Conservation (phyloP, 2,888 invertebrate species). For the Pheosia tremula region DNA sequence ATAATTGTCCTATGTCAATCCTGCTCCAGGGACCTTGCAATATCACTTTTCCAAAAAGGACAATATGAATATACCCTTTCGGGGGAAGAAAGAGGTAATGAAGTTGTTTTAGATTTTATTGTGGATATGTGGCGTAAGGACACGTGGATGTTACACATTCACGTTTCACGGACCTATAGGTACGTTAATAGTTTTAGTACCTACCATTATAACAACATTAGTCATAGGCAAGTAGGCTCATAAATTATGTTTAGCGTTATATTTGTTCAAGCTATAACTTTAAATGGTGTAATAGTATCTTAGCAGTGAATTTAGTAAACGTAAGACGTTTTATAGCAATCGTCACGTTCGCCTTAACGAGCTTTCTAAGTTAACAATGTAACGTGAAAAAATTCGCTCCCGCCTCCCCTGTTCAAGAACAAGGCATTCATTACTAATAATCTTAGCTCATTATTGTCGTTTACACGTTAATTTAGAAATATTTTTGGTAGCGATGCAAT, state of each 20-base stretch:
- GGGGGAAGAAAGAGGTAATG: background rate
- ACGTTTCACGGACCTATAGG: too few relatives aligned
- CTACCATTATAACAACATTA: too few relatives aligned
- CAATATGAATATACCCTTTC: conserved; percentile 31
- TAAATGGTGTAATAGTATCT: background rate
- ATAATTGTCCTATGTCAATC: conserved; percentile 80
- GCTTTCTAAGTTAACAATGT: conserved; percentile 77
- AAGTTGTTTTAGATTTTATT: background rate
- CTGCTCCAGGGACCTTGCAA: conserved; percentile 52
- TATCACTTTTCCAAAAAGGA: conserved; percentile 45
- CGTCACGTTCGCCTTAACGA: conserved; percentile 81
- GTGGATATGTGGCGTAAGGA: background rate
- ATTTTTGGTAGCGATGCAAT: conserved; percentile 24
- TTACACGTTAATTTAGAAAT: conserved; percentile 35
- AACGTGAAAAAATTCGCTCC: conserved; percentile 76
- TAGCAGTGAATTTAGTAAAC: background rate
- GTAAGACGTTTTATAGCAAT: conserved; percentile 62
- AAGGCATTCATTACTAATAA: conserved; percentile 40
- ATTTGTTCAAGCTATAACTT: too few relatives aligned
- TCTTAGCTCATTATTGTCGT: conserved; percentile 30
- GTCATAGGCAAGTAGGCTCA: too few relatives aligned
- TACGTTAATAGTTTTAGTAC: too few relatives aligned
- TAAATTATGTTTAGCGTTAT: too few relatives aligned
- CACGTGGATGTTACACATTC: too few relatives aligned
- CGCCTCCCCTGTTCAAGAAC: conserved; percentile 39